phyloP scores from a whole-genome alignment of 2,113 vertebrate species.

The Oncorhynchus gorbuscha region DNA sequence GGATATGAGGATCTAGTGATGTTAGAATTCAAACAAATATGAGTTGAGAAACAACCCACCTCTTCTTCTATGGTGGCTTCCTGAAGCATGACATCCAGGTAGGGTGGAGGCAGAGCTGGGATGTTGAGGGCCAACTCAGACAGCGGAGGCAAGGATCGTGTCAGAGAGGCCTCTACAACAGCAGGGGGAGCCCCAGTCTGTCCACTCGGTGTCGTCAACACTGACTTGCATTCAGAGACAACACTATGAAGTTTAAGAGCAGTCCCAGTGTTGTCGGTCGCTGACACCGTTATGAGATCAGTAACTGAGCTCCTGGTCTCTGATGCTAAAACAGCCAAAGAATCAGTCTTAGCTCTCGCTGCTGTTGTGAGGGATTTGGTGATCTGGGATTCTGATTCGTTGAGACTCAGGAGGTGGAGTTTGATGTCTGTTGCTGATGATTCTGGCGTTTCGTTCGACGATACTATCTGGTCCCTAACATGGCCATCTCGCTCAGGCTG shows the following conservation, averaged over 20 bases:
- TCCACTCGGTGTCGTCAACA: constrained; percentile 10
- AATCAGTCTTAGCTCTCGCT: background rate
- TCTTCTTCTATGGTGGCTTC: constrained; percentile 68
- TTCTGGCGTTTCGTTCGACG: background rate
- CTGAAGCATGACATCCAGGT: constrained; percentile 77
- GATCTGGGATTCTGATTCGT: constrained; percentile 35
- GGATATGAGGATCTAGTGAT: background rate
- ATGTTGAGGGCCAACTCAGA: constrained; percentile 81
- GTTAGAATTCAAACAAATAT: background rate
- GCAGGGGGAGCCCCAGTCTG: background rate
- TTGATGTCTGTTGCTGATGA: constrained; percentile 52
- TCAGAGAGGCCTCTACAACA: constrained; percentile 70
- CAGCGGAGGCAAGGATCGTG: constrained; percentile 75
- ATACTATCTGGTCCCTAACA: constrained; percentile 11
- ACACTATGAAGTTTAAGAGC: background rate
- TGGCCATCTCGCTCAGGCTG: constrained; percentile 34
- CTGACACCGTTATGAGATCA: constrained; percentile 31
- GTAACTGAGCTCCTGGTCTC: constrained; percentile 16
- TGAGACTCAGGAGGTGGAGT: constrained; percentile 73
- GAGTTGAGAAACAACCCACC: constrained; percentile 38
- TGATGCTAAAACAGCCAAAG: constrained; percentile 25
- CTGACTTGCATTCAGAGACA: constrained; percentile 21
- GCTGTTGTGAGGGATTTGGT: constrained; percentile 18
- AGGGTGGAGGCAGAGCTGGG: constrained; percentile 78
- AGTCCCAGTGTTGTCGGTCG: constrained; percentile 9